phyloP scores from a whole-genome alignment of 1,140 invertebrate species.

The Zaprionus inermis region DNA sequence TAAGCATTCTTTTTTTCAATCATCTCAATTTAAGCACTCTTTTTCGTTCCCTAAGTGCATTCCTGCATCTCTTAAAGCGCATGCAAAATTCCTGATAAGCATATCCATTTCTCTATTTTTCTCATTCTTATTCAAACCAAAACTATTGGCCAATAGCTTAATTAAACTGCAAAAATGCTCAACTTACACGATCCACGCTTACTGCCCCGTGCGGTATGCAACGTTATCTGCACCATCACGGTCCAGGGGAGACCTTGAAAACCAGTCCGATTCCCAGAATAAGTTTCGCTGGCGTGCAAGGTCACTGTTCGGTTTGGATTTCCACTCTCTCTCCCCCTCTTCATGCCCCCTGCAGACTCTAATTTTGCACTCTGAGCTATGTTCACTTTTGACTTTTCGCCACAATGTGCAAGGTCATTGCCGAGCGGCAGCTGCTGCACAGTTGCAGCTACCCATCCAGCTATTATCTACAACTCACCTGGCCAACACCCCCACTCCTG shows the following conservation, averaged over 20 bases:
- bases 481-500: background rate
- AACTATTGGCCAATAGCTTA: background rate
- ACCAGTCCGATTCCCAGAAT: background rate
- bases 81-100: no score
- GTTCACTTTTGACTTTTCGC: constrained; percentile 40
- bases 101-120: background rate
- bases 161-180: background rate
- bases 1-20: no score
- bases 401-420: constrained; percentile 31
- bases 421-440: constrained; percentile 1
- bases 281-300: constrained; percentile 28
- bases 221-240: background rate
- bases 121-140: no score
- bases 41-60: no score
- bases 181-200: background rate
- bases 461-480: background rate
- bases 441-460: constrained; percentile 14
- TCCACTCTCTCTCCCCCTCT: no score
- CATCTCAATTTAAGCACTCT: no score
- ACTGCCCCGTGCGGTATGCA: background rate
- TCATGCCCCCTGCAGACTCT: no score
- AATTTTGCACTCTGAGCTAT: constrained; percentile 25
- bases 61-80: no score
- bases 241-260: background rate
- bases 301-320: background rate